These are phyloP conservation scores for Maconellicoccus hirsutus DNA, from an alignment of 1,140 invertebrate genomes.

Conservation along the genomic window DNA sequence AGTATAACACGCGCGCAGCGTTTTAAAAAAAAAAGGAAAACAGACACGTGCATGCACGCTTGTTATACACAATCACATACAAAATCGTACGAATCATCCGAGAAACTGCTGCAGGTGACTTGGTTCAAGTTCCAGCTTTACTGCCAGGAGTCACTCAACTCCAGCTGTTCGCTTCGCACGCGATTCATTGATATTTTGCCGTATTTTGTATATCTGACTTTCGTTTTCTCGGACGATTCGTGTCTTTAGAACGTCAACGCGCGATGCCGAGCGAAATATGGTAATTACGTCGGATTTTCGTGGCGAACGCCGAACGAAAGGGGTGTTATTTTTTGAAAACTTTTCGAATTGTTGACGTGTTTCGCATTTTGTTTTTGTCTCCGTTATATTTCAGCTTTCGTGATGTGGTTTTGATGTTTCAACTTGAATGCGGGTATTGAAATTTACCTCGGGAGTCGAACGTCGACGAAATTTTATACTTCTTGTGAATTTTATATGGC, in stretches of 20 bases:
- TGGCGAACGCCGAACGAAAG: background rate
- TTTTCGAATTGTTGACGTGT: background rate
- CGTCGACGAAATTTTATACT: too few relatives aligned
- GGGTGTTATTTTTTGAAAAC: slow-evolving; percentile 1
- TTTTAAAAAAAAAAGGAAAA: slow-evolving; percentile 6
- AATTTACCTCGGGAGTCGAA: too few relatives aligned
- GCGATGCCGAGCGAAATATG: background rate
- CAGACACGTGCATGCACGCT: slow-evolving; percentile 16
- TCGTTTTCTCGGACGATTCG: background rate
- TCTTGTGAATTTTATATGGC: too few relatives aligned
- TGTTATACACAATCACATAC: slow-evolving; percentile 17
- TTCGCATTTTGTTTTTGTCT: slow-evolving; percentile 1
- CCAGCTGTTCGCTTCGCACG: slow-evolving; percentile 1
- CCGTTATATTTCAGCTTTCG: background rate
- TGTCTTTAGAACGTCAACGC: background rate
- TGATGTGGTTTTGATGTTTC: background rate
- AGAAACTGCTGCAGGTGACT: slow-evolving; percentile 16
- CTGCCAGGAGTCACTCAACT: slow-evolving; percentile 6
- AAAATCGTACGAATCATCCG: slow-evolving; percentile 10
- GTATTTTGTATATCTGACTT: background rate
- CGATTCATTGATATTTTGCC: slow-evolving; percentile 3
- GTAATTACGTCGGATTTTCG: background rate
- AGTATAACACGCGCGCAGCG: slow-evolving; percentile 7
- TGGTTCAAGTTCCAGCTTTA: background rate
- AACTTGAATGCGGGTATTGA: too few relatives aligned